phyloP scores from a whole-genome alignment of 2,888 invertebrate species.

The Stenodema calcarata region DNA sequence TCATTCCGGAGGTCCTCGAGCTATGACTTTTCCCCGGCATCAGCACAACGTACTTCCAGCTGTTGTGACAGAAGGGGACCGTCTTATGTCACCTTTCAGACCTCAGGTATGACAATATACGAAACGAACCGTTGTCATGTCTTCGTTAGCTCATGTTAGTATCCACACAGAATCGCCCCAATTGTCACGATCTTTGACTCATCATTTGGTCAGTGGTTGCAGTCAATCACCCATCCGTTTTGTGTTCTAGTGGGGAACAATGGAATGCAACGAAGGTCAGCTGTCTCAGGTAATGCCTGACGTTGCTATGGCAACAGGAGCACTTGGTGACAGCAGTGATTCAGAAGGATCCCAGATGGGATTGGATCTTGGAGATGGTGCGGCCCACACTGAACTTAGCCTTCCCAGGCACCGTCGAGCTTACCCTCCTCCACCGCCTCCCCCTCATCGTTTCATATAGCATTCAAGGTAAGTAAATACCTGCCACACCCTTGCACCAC shows the following conservation, averaged over 20 bases:
- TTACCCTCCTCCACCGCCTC: constrained; percentile 57
- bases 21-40: constrained; percentile 51
- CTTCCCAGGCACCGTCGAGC: constrained; percentile 50
- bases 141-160: no score
- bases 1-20: neutral
- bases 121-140: no score
- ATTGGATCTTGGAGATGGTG: constrained; percentile 85
- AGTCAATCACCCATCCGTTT: neutral
- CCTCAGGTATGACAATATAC: constrained; percentile 61
- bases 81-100: constrained; percentile 59
- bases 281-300: constrained; percentile 87
- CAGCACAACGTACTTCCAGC: constrained; percentile 67
- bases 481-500: neutral
- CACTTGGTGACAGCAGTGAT: constrained; percentile 53
- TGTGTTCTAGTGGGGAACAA: constrained; percentile 30
- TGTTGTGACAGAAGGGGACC: constrained; percentile 70
- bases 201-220: no score
- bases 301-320: constrained; percentile 84
- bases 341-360: constrained; percentile 72
- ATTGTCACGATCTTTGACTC: no score
- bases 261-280: constrained; percentile 66
- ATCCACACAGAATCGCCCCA: no score
- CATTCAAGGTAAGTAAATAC: constrained; percentile 41
- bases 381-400: constrained; percentile 59
- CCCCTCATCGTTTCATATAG: constrained; percentile 59